Conservation (phyloP, 1,140 invertebrate species). For the Dryas iulia region DNA sequence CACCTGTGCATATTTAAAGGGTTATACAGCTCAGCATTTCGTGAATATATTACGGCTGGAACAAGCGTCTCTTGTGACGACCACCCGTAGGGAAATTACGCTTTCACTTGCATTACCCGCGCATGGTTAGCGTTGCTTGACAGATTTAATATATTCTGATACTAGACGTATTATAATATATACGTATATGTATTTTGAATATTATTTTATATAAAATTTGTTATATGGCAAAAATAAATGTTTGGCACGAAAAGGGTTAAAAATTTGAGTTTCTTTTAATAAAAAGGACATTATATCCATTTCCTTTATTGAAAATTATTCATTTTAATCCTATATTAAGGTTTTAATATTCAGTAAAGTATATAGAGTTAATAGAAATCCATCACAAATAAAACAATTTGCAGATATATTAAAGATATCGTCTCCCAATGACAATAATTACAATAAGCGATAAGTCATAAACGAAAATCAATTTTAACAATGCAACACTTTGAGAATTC, state of each 20-base stretch:
- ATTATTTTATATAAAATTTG: neutral
- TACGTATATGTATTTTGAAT: neutral
- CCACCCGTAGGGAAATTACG: constrained; percentile 8
- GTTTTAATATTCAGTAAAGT: too few relatives aligned
- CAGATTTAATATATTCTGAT: constrained; percentile 11
- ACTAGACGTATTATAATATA: neutral
- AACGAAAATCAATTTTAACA: neutral
- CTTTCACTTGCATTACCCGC: constrained; percentile 10
- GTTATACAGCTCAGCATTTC: constrained; percentile 3
- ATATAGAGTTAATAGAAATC: too few relatives aligned
- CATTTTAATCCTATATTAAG: too few relatives aligned
- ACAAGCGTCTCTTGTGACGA: constrained; percentile 11
- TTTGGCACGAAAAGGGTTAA: too few relatives aligned
- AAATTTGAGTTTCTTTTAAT: too few relatives aligned
- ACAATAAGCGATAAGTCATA: neutral
- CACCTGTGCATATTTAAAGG: constrained; percentile 3
- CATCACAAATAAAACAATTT: too few relatives aligned
- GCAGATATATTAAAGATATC: neutral
- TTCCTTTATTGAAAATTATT: too few relatives aligned
- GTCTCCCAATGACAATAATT: neutral
- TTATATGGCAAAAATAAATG: too few relatives aligned
- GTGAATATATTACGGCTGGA: constrained; percentile 7
- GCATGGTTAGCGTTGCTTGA: constrained; percentile 6
- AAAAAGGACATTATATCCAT: too few relatives aligned
- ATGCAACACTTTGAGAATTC: constrained; percentile 1